Percentiles rank a stretch among this genome's conserved stretches.
Evolutionary conservation across 92 coral and sea anemone species (phyloP).

Genomic region (Siderastrea siderea): DNA sequence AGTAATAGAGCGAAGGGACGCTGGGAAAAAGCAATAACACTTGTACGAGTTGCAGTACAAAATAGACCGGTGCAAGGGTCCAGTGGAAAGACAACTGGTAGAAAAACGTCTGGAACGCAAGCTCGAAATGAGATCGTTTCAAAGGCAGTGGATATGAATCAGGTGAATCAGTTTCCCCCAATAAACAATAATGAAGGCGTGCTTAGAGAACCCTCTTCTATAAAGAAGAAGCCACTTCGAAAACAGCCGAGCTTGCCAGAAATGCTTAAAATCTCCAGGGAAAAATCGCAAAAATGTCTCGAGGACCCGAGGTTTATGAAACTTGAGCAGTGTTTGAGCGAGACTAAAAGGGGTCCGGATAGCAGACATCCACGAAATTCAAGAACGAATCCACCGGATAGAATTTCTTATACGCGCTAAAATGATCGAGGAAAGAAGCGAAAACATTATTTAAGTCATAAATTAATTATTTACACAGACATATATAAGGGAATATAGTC

Average conservation of each 20-base stretch:
- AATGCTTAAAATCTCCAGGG: conserved; percentile 80
- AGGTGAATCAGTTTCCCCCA: conserved; percentile 33
- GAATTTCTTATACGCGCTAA: conserved; percentile 28
- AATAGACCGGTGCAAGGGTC: conserved; percentile 51
- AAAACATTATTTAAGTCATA: background rate
- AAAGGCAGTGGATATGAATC: background rate
- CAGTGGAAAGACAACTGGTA: background rate
- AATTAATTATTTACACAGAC: conserved; percentile 8
- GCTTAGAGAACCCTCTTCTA: background rate
- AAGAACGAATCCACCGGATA: conserved; percentile 11
- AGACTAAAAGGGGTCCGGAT: conserved; percentile 13
- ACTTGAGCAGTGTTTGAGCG: conserved; percentile 76
- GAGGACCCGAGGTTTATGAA: conserved; percentile 86
- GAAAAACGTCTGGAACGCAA: background rate
- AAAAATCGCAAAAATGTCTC: conserved; percentile 77
- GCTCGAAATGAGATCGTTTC: background rate
- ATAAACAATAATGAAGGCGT: conserved; percentile 30
- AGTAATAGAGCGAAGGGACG: conserved; percentile 55
- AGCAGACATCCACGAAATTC: background rate
- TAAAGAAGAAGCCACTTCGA: conserved; percentile 34
- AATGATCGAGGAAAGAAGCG: background rate
- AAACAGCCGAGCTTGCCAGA: conserved; percentile 80
- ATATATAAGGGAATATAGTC: background rate
- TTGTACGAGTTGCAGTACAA: conserved; percentile 80
- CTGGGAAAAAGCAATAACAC: conserved; percentile 89